A percentile compares a stretch with the other conserved stretches of the same genome.
Evolutionary conservation across 2,797 vertebrate species (phyloP).

Genomic region (Sebastolobus alascanus): DNA sequence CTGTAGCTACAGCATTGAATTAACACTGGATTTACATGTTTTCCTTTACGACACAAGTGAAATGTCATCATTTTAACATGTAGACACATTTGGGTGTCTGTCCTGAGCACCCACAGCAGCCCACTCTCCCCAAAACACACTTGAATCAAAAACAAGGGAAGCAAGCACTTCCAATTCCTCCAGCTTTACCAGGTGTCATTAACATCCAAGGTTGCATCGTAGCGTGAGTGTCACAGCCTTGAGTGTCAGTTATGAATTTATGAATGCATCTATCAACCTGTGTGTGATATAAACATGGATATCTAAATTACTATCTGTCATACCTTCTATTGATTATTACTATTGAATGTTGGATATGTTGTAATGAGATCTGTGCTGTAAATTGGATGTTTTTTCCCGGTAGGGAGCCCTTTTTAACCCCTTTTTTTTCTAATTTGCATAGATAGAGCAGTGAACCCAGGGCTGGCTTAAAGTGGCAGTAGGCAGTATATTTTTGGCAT

Average conservation of each 20-base stretch:
- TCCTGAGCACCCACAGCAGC: neutral
- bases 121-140: neutral
- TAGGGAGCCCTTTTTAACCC: neutral
- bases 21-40: neutral
- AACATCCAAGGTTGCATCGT: constrained; percentile 22
- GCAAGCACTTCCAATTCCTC: constrained; percentile 1
- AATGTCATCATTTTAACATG: neutral
- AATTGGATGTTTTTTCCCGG: neutral
- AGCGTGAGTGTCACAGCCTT: constrained; percentile 18
- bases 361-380: neutral
- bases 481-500: no score
- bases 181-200: constrained; percentile 13
- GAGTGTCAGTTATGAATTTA: constrained; percentile 16
- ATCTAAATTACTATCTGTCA: constrained; percentile 18
- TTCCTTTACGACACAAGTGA: neutral
- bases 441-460: neutral
- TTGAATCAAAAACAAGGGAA: constrained; percentile 9
- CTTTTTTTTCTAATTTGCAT: neutral
- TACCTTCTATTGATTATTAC: constrained; percentile 1
- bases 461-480: no score
- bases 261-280: constrained; percentile 16
- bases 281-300: neutral
- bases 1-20: neutral
- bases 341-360: neutral
- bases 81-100: neutral